Percentiles rank a stretch among this genome's conserved stretches.
These are phyloP conservation scores for Oncorhynchus clarkii DNA, from an alignment of 2,113 vertebrate species.

Conservation along the genomic window DNA sequence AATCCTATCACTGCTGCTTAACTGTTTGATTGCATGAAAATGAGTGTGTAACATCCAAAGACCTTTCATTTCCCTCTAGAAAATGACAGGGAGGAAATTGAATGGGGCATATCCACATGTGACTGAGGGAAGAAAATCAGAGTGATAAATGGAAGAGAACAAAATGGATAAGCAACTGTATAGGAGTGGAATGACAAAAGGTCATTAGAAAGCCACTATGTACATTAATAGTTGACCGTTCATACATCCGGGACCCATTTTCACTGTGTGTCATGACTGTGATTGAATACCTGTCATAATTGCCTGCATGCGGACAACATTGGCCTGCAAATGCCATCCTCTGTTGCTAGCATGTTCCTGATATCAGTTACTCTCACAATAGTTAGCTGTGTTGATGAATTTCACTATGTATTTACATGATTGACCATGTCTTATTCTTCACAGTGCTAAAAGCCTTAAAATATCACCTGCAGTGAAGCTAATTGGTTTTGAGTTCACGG, in stretches of 20 bases:
- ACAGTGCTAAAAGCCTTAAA: neutral
- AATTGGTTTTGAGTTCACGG: neutral
- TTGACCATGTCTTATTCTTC: neutral
- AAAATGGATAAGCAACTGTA: constrained; percentile 28
- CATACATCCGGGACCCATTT: constrained; percentile 24
- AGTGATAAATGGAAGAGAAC: constrained; percentile 31
- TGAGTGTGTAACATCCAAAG: too few species aligned
- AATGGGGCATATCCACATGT: too few species aligned
- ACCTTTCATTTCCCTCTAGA: too few species aligned
- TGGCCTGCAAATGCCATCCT: constrained; percentile 8
- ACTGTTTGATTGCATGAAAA: too few species aligned
- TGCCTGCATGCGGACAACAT: constrained; percentile 11
- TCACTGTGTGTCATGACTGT: constrained; percentile 30
- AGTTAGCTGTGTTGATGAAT: neutral
- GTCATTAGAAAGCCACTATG: constrained; percentile 51
- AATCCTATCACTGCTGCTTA: too few species aligned
- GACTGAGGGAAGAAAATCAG: constrained; percentile 27
- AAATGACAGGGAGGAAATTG: too few species aligned
- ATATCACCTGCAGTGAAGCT: neutral
- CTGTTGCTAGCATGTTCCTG: constrained; percentile 1
- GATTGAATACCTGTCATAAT: constrained; percentile 45
- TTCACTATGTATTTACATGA: neutral
- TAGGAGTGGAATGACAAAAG: constrained; percentile 41
- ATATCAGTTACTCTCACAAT: neutral
- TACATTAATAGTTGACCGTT: constrained; percentile 8